Percentiles rank a stretch among this genome's conserved stretches.
These are phyloP conservation scores for Oreocharis arfaki DNA, from an alignment of 2,113 vertebrate genomes.

Conservation along the genomic window DNA sequence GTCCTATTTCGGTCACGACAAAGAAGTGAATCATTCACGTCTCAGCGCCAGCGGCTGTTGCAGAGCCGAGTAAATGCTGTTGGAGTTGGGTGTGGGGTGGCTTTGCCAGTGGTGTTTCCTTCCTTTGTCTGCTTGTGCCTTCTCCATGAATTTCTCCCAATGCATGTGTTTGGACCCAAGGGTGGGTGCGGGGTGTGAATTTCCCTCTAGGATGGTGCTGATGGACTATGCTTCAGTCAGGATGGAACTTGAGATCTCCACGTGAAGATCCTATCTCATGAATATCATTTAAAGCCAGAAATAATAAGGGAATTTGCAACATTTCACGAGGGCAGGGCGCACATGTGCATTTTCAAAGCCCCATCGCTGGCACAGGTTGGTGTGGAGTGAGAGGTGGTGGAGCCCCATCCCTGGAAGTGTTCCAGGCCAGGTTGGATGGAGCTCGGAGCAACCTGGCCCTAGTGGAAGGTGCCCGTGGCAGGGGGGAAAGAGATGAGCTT, in stretches of 20 bases:
- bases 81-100: fast-evolving
- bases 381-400: neutral
- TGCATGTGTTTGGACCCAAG: neutral
- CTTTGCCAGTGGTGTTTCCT: neutral
- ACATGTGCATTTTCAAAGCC: fast-evolving
- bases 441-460: neutral
- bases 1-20: neutral
- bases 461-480: neutral
- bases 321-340: fast-evolving
- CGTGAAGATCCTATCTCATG: fast-evolving
- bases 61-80: fast-evolving
- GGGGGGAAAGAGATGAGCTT: neutral
- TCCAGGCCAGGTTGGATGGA: neutral
- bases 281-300: fast-evolving
- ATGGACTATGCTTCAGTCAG: neutral
- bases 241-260: neutral
- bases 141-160: neutral
- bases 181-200: neutral
- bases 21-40: fast-evolving
- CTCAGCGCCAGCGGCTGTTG: neutral
- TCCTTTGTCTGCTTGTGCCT: neutral
- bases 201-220: neutral
- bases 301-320: fast-evolving
- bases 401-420: neutral
- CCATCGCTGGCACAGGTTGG: neutral